phyloP scores from a whole-genome alignment of 2,797 vertebrate genomes.

The Caiman crocodilus region DNA sequence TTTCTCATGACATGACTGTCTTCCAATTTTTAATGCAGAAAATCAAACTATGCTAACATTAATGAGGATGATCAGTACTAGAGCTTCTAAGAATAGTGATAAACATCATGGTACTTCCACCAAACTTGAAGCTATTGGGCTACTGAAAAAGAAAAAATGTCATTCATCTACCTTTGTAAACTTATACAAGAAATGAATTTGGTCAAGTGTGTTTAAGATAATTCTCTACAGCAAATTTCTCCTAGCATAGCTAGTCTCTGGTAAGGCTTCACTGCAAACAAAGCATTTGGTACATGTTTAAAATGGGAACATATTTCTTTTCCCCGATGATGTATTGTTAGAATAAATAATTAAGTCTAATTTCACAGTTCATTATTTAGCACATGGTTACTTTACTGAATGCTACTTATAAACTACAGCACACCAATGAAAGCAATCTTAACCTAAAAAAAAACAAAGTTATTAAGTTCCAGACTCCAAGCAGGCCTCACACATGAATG shows the following conservation, averaged over 20 bases:
- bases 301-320: neutral
- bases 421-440: neutral
- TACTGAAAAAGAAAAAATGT: neutral
- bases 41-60: neutral
- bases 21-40: slow-evolving; percentile 42
- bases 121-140: neutral
- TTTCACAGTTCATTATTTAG: slow-evolving; percentile 8
- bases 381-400: neutral
- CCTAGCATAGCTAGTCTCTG: neutral
- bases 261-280: neutral
- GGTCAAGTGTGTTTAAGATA: neutral
- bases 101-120: neutral
- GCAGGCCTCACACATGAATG: neutral
- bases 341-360: neutral
- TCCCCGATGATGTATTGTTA: neutral
- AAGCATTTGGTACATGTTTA: neutral
- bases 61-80: neutral
- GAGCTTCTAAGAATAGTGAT: neutral
- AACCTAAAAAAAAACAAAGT: neutral
- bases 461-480: neutral
- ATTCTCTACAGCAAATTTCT: neutral
- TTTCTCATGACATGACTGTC: slow-evolving; percentile 47
- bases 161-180: neutral
- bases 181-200: neutral
- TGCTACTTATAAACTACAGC: neutral